phyloP scores from a whole-genome alignment of 2,888 invertebrate species.

The Seira ritae region DNA sequence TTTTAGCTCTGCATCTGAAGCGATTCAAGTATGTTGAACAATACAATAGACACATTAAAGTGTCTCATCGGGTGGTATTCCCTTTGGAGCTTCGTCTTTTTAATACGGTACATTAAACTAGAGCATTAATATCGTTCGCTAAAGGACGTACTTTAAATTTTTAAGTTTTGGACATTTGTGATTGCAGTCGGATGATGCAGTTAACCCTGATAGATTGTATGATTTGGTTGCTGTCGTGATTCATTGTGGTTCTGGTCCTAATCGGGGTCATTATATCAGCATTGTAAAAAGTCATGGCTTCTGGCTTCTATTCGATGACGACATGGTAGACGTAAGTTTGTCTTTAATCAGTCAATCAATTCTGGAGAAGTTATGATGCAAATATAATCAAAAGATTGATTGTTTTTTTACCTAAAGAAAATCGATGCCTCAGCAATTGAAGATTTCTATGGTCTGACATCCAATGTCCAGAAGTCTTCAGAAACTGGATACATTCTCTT shows the following conservation, averaged over 20 bases:
- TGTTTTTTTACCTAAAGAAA: constrained; percentile 82
- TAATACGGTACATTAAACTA: constrained; percentile 87
- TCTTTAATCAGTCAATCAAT: too few species aligned
- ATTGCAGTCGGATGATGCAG: constrained; percentile 96
- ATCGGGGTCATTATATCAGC: constrained; percentile 99
- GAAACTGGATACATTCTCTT: constrained; percentile 99
- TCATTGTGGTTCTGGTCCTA: constrained; percentile 99
- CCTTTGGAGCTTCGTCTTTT: constrained; percentile 97
- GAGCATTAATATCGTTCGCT: background rate
- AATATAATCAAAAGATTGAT: background rate
- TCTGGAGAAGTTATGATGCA: too few species aligned
- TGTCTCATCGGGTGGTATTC: constrained; percentile 99
- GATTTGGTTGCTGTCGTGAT: constrained; percentile 99
- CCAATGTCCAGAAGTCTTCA: constrained; percentile 98
- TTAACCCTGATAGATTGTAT: constrained; percentile 98
- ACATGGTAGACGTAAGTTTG: constrained; percentile 98
- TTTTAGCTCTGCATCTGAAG: constrained; percentile 97
- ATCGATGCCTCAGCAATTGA: constrained; percentile 99
- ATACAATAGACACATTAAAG: constrained; percentile 98
- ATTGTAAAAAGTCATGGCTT: constrained; percentile 99
- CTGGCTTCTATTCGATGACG: constrained; percentile 99
- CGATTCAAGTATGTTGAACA: constrained; percentile 99
- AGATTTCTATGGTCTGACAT: constrained; percentile 99
- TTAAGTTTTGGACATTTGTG: constrained; percentile 19
- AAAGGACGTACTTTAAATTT: background rate